Conservation (phyloP, 2,113 vertebrate genomes). For the Chroicocephalus ridibundus region DNA sequence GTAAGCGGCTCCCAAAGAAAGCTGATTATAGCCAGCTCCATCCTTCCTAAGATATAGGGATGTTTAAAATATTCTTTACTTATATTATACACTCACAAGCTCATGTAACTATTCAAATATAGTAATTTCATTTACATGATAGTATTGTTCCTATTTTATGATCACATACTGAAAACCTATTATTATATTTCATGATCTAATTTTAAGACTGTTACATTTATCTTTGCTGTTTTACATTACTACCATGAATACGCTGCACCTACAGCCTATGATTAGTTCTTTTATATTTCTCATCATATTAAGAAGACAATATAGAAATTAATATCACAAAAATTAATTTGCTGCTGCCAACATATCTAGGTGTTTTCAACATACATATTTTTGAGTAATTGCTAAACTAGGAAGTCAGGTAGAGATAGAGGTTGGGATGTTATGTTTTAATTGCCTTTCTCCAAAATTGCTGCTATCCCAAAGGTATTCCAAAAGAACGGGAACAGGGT, state of each 20-base stretch:
- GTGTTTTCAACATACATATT: background rate
- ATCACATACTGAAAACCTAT: constrained; percentile 8
- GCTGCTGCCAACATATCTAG: background rate
- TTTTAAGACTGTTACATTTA: background rate
- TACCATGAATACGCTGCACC: background rate
- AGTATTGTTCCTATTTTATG: background rate
- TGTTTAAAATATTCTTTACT: background rate
- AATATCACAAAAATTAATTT: background rate
- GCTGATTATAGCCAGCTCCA: background rate
- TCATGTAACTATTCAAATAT: background rate
- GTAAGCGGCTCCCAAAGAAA: background rate
- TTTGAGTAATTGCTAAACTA: background rate
- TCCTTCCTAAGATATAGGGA: background rate
- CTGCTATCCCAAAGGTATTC: background rate
- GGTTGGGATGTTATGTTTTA: background rate
- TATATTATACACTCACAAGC: background rate
- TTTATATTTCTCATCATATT: background rate
- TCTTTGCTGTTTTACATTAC: background rate
- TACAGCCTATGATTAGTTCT: background rate
- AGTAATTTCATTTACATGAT: background rate
- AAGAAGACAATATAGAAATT: background rate
- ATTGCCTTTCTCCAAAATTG: background rate
- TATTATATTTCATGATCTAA: constrained; percentile 14
- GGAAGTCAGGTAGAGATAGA: background rate
- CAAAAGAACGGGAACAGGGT: background rate